Evolutionary conservation across 1,140 invertebrate species (phyloP).

Genomic region (Caenorhabditis briggsae): DNA sequence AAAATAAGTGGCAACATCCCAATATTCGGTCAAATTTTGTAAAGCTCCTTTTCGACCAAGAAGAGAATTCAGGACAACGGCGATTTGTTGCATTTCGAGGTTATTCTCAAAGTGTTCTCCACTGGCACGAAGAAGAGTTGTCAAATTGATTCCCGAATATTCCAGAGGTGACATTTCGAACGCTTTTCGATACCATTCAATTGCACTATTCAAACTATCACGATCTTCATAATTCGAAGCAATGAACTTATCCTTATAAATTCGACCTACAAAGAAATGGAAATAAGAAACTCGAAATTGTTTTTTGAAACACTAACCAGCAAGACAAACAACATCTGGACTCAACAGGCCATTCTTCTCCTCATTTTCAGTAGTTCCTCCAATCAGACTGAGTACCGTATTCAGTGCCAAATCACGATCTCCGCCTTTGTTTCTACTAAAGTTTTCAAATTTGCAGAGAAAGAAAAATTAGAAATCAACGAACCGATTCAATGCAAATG

Average conservation of each 20-base stretch:
- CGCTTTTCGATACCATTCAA: constrained; percentile 97
- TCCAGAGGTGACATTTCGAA: constrained; percentile 98
- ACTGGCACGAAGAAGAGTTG: constrained; percentile 95
- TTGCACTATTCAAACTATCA: constrained; percentile 90
- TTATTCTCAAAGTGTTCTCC: constrained; percentile 94
- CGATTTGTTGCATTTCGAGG: constrained; percentile 88
- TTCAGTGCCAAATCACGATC: constrained; percentile 92
- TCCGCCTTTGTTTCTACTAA: constrained; percentile 89
- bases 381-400: constrained; percentile 92
- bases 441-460: constrained; percentile 26
- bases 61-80: constrained; percentile 94
- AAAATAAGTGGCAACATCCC: constrained; percentile 99
- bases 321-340: constrained; percentile 95
- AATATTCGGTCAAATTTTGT: constrained; percentile 92
- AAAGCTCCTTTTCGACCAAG: constrained; percentile 98
- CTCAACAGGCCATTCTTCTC: constrained; percentile 85
- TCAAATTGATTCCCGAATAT: constrained; percentile 98
- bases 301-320: constrained; percentile 80
- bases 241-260: constrained; percentile 99
- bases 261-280: constrained; percentile 82
- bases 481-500: constrained; percentile 94
- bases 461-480: not conserved
- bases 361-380: constrained; percentile 89
- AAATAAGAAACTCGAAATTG: too few relatives aligned
- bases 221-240: constrained; percentile 92